phyloP scores from a whole-genome alignment of 1,140 invertebrate species.

The Zeugodacus cucurbitae region DNA sequence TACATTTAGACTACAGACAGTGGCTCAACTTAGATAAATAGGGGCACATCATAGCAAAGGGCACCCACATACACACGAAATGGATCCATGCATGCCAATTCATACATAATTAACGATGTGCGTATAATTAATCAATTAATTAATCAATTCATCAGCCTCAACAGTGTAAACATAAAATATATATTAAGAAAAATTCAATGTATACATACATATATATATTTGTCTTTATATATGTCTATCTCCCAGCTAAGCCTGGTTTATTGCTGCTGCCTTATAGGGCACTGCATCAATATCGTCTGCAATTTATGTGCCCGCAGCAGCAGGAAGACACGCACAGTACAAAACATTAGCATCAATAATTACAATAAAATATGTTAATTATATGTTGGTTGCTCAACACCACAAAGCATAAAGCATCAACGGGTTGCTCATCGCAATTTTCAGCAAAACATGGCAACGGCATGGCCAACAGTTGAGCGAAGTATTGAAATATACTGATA shows the following conservation, averaged over 20 bases:
- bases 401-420: background rate
- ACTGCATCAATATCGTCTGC: background rate
- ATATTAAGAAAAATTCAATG: too few species aligned
- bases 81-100: background rate
- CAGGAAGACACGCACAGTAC: background rate
- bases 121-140: slow-evolving; percentile 23
- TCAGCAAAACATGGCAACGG: background rate
- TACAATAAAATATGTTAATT: slow-evolving; percentile 3
- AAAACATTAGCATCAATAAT: background rate
- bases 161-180: background rate
- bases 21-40: background rate
- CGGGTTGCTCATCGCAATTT: background rate
- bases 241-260: background rate
- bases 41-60: background rate
- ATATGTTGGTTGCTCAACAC: background rate
- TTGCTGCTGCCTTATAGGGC: background rate
- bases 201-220: background rate
- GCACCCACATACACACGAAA: background rate
- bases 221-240: background rate
- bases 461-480: background rate
- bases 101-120: slow-evolving; percentile 23
- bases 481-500: too few species aligned
- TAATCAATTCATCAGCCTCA: slow-evolving; percentile 22
- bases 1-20: background rate
- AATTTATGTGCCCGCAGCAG: background rate